Conservation (phyloP, 2,888 invertebrate species). For the Lasioglossum figueresi region DNA sequence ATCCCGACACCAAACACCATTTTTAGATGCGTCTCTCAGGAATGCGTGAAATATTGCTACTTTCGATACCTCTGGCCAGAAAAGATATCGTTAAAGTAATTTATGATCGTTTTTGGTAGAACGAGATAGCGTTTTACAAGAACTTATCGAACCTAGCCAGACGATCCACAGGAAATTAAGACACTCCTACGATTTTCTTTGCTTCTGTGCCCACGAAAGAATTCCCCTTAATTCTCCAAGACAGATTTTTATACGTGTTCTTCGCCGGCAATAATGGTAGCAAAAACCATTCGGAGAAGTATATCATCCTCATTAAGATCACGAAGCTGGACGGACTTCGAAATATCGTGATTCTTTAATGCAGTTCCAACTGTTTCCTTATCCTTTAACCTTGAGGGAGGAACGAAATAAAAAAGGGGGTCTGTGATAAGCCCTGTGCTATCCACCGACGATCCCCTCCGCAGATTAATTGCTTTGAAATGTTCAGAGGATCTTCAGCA, state of each 20-base stretch:
- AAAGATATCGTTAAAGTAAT: constrained; percentile 1
- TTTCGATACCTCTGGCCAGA: neutral
- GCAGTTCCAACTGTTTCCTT: neutral
- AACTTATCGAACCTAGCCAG: neutral
- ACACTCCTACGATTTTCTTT: neutral
- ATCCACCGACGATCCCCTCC: neutral
- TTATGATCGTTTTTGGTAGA: neutral
- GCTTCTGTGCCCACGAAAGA: neutral
- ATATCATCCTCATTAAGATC: neutral
- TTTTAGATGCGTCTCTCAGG: neutral
- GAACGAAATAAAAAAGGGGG: neutral
- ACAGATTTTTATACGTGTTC: neutral
- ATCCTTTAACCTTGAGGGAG: neutral
- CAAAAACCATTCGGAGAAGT: neutral
- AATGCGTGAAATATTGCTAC: constrained; percentile 4
- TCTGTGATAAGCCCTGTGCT: no score
- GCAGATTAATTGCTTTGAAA: neutral
- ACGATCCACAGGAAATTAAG: neutral
- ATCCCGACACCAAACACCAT: neutral
- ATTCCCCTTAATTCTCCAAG: neutral
- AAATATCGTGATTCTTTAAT: neutral
- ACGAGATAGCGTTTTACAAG: neutral
- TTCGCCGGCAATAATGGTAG: neutral
- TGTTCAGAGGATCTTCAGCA: no score
- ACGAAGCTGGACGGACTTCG: neutral